Conservation (phyloP, 2,888 invertebrate species). For the Amiota mariae region DNA sequence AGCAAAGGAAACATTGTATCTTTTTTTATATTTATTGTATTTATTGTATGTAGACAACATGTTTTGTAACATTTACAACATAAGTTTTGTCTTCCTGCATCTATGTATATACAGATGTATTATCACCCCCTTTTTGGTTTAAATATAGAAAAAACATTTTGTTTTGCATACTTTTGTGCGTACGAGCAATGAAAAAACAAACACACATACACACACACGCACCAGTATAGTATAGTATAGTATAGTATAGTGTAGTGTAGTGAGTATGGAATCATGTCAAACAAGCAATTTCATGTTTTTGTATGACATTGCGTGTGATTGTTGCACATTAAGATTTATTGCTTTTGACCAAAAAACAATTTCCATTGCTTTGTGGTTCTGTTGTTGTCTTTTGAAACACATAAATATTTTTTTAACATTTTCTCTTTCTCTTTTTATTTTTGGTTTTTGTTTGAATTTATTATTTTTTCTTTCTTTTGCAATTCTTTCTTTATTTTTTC, state of each 20-base stretch:
- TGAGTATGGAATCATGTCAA: neutral
- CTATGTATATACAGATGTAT: no score
- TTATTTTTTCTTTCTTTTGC: neutral
- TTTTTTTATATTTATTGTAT: no score
- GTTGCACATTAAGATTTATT: conserved; percentile 28
- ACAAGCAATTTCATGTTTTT: conserved; percentile 21
- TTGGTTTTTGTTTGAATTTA: neutral
- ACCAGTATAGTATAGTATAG: no score
- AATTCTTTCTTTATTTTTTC: neutral
- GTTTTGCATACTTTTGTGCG: conserved; percentile 20
- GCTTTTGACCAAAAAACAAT: conserved; percentile 12
- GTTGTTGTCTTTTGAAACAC: conserved; percentile 6
- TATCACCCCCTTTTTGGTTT: no score
- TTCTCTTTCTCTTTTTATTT: conserved; percentile 15
- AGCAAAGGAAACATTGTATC: neutral
- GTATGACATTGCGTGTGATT: conserved; percentile 27
- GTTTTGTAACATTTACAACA: conserved; percentile 3
- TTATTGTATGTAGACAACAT: neutral
- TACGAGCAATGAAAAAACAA: neutral
- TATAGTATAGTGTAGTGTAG: no score
- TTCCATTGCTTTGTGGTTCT: conserved; percentile 24
- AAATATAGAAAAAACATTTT: neutral
- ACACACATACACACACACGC: neutral
- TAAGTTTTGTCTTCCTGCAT: neutral
- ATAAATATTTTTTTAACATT: conserved; percentile 7